Evolutionary conservation across 2,888 invertebrate genomes (phyloP), one percentile per base, ranked within the genome.

Genomic region (Gastracanthus pulcherrimus): DNA sequence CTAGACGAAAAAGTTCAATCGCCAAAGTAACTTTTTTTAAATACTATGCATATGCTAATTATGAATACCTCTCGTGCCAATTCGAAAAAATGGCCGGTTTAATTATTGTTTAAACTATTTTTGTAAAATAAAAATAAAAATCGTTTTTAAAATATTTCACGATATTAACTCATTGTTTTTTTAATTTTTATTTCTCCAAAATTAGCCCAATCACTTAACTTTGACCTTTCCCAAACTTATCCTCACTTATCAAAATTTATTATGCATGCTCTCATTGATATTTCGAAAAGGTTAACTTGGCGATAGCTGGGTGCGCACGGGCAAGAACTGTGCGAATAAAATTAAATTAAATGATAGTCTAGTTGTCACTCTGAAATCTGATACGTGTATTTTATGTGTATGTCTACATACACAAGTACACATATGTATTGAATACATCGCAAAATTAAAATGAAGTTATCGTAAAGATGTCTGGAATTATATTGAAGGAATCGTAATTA

Each of bases 31-130:
- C 76, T 77, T 77, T 76, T 76, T 77, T 70, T 19, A 70, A 62
- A 62, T 70, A 19, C 23, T 41, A n/a, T 19, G 16, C 23, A 58
- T 31, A 29, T 29, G 19, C 1, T 34, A 13, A 62, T 74, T 13
- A 51, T 62, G n/a, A 13, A 51, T 51, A 75, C 16, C n/a, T 64
- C 9, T 23, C 7, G n/a, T 51, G 51, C 34, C 64, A 51, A 51
- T 29, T 66, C 51, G 64, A 66, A 45, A 75, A 48, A 66, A 51
- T 55, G 55, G 51, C 60, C 62, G 41, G 34, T 64, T 31, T 23
- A 13, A 85, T 84, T 86, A 86, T 84, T 87, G 85, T 87, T 62
- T 74, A 72, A 83, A n/a, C 26, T 55, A 36, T 66, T 75, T 75
- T 66, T 76, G 34, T 76, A 66, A 45, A 55, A 48, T 75, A 66